Evolutionary conservation across 2,113 vertebrate species (phyloP).

Genomic region (Vimba vimba): DNA sequence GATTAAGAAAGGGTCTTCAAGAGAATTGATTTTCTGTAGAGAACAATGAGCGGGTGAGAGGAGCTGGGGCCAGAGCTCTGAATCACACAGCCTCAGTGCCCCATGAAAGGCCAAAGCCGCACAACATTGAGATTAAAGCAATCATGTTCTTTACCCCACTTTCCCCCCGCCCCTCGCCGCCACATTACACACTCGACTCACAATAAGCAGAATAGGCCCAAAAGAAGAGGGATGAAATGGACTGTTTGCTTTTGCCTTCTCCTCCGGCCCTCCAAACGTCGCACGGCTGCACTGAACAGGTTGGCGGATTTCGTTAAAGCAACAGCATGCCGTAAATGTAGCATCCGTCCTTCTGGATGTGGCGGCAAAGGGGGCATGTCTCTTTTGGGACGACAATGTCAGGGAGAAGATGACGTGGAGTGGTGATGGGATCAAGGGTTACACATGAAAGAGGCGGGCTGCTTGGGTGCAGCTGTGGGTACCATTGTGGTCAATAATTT

Average conservation of each 20-base stretch:
- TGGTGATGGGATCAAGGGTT: conserved; percentile 76
- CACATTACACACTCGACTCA: conserved; percentile 61
- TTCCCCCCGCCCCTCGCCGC: conserved; percentile 25
- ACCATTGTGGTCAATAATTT: conserved; percentile 72
- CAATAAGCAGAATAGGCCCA: conserved; percentile 50
- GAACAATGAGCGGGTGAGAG: conserved; percentile 88
- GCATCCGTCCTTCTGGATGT: conserved; percentile 36
- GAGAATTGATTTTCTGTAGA: conserved; percentile 99
- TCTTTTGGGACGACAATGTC: conserved; percentile 67
- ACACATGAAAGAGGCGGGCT: conserved; percentile 75
- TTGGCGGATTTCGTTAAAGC: conserved; percentile 38
- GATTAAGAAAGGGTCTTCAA: conserved; percentile 99
- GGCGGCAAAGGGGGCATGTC: conserved; percentile 54
- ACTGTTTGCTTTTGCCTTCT: conserved; percentile 71
- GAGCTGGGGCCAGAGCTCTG: conserved; percentile 80
- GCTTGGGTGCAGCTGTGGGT: conserved; percentile 74
- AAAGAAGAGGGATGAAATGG: conserved; percentile 61
- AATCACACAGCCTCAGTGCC: conserved; percentile 94
- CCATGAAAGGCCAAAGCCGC: conserved; percentile 90
- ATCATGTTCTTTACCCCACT: conserved; percentile 79
- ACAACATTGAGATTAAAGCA: conserved; percentile 92
- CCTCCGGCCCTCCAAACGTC: conserved; percentile 64
- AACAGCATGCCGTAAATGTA: conserved; percentile 35
- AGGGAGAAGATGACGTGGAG: conserved; percentile 73
- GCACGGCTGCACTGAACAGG: conserved; percentile 49